Base-by-base conservation (phyloP, 2,888 invertebrate genomes). In the Ormyrus thymus region DNA sequence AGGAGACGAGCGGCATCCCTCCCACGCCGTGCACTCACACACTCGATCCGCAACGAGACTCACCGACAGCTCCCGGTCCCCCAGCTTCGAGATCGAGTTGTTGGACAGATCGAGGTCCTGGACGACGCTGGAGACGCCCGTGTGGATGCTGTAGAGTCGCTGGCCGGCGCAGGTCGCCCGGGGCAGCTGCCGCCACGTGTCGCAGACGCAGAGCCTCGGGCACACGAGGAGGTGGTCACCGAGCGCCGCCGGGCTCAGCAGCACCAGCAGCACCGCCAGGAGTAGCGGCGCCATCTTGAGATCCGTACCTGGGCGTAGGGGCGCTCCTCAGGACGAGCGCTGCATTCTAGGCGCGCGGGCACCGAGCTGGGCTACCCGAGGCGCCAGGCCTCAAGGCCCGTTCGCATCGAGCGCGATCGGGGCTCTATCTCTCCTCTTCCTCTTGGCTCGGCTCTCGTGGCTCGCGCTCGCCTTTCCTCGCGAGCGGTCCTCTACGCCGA, bases 31-130 rank as follows among this genome's bases (percentile, higher is more conserved):
- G 10, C 71, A 46, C 70, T 29, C 61, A 8, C 45, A 2, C 29
- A 10, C 43, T 45, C 51, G 6, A 15, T n/a, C n/a, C n/a, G 43
- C 15, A 8, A 10, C 1, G 9, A n/a, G n/a, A 84, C 86, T 86
- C 83, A 88, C 89, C 83, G 84, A 83, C 7, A 90, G 79, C 64
- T 88, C 87, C 53, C 83, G 82, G 70, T 86, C 84, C 45, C 71
- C 81, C 51, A 90, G 78, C 29, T 82, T 65, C 29, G 85, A 82
- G 77, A 90, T 86, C n/a, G 87, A 86, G 80, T 90, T 90, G 79
- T 88, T 86, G 71, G 86, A 89, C 43, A 90, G 81, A 82, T 90
- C 89, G 76, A 90, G 83, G 4, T 86, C 89, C 78, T 88, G 86
- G 6, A 89, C 85, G 11, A 78, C 78, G 69, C 80, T 81, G 48